Evolutionary conservation across 2,797 vertebrate genomes (phyloP).

Genomic region (Sitta carolinensis): DNA sequence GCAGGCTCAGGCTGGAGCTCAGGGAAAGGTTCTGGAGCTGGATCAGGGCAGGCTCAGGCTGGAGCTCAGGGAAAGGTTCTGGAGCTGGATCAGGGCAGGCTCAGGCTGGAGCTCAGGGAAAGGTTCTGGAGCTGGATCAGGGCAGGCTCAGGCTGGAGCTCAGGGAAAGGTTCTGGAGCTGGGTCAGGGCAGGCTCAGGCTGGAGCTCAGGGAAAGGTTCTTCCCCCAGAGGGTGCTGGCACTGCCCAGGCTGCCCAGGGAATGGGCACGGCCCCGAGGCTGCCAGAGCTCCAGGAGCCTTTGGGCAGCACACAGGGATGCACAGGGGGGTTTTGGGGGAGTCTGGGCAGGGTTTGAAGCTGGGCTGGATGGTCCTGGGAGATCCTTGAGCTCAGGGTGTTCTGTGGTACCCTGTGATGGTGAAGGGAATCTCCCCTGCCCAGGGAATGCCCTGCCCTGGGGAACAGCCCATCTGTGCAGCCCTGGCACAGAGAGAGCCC

Average conservation of each 20-base stretch:
- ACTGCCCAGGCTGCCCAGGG: background rate
- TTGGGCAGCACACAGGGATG: background rate
- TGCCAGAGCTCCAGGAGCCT: background rate
- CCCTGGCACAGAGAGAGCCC: background rate
- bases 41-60: background rate
- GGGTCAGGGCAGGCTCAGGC: background rate
- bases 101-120: background rate
- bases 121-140: background rate
- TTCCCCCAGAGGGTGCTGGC: background rate
- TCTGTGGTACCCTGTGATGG: background rate
- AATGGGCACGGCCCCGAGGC: background rate
- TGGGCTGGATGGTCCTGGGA: fast-evolving
- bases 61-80: background rate
- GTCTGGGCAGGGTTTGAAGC: fast-evolving
- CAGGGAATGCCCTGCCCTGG: background rate
- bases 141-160: background rate
- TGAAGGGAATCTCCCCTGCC: background rate
- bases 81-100: background rate
- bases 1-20: background rate
- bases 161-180: background rate
- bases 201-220: background rate
- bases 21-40: background rate
- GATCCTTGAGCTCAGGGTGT: background rate
- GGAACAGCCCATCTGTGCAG: background rate
- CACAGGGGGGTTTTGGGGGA: background rate